Evolutionary conservation across 1,140 invertebrate species (phyloP), one percentile per base, ranked within the genome.

Genomic region (Cydia fagiglandana): DNA sequence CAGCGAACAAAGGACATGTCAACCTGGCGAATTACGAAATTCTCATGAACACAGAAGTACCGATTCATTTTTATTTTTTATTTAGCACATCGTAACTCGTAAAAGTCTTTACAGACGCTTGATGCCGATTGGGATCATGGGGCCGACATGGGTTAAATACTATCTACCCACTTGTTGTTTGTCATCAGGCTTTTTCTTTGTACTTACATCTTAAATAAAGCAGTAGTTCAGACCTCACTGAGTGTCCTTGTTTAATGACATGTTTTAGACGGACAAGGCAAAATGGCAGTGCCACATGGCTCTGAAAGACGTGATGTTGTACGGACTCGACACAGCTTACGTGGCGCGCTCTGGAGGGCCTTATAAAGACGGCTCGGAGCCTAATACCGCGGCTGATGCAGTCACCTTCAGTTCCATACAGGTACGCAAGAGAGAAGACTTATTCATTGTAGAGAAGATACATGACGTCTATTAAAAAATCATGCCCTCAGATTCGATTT

Each of bases 241-340:
- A 56, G 7, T 41, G 38, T 41, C 38, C 47, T 50, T 50, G 1
- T 56, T 64, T 28, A 28, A 64, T 28, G 12, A 64, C 64, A 24
- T 34, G 34, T 73, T 76, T 34, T 34, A 76, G 64, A 30, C 15
- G 24, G 68, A 76, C 10, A 24, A 70, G 17, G 38, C 38, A 47
- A 50, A 15, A 7, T n/a, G 17, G 28, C 5, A 0, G 70, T 56
- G 30, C 53, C 50, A 28, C n/a, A 38, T 84, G 6, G 7, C 6
- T 10, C 4, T 85, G n/a, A 61, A 50, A 13, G 80, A 84, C 41
- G 34, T 88, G 6, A 78, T 78, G 17, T 28, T 91, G 15, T 77
- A 80, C 47, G 89, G 89, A 2, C 75, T 91, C 45, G 87, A 89
- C 53, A 84, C 84, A 3, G 74, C 80, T 12, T 87, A 88, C 64